A percentile compares a stretch with the other conserved stretches of the same genome.
phyloP scores from a whole-genome alignment of 1,140 invertebrate species.

The Temnothorax longispinosus region DNA sequence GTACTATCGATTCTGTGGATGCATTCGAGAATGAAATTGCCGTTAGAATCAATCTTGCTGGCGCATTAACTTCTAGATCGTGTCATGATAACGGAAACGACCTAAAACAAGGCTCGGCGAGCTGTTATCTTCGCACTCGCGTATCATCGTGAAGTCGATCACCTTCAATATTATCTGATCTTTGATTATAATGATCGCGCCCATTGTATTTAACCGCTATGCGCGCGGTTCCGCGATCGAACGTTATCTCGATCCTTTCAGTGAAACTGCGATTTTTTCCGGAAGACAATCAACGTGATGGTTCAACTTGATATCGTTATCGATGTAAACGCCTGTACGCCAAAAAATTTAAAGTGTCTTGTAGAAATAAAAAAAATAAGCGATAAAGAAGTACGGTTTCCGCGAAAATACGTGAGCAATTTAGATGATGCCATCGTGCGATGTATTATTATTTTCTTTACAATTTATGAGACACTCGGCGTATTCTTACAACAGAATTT shows the following conservation, averaged over 20 bases:
- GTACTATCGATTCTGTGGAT: slow-evolving; percentile 2
- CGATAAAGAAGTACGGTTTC: slow-evolving; percentile 6
- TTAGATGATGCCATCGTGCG: slow-evolving; percentile 3
- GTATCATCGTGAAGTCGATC: slow-evolving; percentile 32
- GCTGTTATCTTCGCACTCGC: slow-evolving; percentile 32
- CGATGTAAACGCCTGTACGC: neutral
- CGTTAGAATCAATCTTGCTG: slow-evolving; percentile 53
- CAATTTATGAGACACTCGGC: neutral
- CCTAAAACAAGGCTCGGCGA: slow-evolving; percentile 1
- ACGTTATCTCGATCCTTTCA: slow-evolving; percentile 56
- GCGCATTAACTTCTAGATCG: slow-evolving; percentile 43
- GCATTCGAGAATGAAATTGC: slow-evolving; percentile 23
- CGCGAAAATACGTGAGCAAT: slow-evolving; percentile 18
- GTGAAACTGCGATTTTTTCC: slow-evolving; percentile 53
- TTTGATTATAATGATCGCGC: slow-evolving; percentile 31
- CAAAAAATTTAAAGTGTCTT: neutral
- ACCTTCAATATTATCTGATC: slow-evolving; percentile 46
- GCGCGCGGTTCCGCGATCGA: neutral
- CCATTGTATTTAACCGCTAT: slow-evolving; percentile 41
- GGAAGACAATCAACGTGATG: slow-evolving; percentile 8
- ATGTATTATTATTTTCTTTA: slow-evolving; percentile 1
- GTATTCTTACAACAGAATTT: neutral
- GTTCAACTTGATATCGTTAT: slow-evolving; percentile 3
- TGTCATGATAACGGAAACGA: slow-evolving; percentile 40
- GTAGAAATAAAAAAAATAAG: neutral